phyloP scores from a whole-genome alignment of 2,888 invertebrate species.

The Mimachlamys varia region DNA sequence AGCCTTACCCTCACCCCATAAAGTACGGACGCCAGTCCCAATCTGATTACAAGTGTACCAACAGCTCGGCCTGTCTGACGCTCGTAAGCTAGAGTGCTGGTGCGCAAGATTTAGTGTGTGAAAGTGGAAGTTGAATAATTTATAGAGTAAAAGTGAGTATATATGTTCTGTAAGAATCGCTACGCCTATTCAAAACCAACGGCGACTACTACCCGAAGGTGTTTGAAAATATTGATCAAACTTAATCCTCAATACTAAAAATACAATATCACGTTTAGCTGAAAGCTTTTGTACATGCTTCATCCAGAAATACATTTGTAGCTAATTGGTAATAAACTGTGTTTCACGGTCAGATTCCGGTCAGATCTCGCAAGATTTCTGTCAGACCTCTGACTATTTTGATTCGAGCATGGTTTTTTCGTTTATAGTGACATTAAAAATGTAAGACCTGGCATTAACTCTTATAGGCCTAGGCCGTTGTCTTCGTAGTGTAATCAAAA shows the following conservation, averaged over 20 bases:
- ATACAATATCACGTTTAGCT: background rate
- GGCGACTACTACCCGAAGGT: background rate
- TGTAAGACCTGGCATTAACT: too few relatives aligned
- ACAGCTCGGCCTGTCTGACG: background rate
- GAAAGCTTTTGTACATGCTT: background rate
- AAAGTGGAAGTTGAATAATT: constrained; percentile 13
- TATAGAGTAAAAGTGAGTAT: background rate
- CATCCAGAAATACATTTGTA: background rate
- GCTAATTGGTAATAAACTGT: too few relatives aligned
- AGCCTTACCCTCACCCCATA: background rate
- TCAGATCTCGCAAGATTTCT: too few relatives aligned
- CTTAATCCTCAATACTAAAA: background rate
- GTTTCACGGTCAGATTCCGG: too few relatives aligned
- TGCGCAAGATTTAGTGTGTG: background rate
- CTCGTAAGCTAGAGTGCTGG: constrained; percentile 15
- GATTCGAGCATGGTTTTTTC: too few relatives aligned
- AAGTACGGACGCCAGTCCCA: background rate
- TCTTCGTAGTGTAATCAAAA: too few relatives aligned
- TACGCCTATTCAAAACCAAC: background rate
- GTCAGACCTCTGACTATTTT: too few relatives aligned
- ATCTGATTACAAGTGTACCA: constrained; percentile 5
- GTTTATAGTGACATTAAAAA: too few relatives aligned
- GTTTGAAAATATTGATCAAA: constrained; percentile 17
- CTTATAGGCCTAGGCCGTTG: too few relatives aligned
- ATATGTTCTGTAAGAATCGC: constrained; percentile 10